These are phyloP conservation scores for Tetramorium alpestre DNA, from an alignment of 1,140 invertebrate genomes.

Conservation along the genomic window DNA sequence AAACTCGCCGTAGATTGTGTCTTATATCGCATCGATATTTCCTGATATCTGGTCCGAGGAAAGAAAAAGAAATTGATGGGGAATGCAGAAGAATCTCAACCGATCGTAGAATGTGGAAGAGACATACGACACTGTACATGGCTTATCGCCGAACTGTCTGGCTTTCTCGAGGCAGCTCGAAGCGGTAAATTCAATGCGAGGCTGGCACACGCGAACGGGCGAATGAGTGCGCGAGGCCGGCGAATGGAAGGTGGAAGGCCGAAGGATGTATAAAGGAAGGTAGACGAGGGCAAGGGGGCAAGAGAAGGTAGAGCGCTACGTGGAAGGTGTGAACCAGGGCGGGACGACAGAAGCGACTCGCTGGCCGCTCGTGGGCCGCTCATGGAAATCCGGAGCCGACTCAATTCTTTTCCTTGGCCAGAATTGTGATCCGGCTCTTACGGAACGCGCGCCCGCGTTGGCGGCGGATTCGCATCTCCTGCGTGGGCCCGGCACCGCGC, in stretches of 20 bases:
- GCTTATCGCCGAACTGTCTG: slow-evolving; percentile 65
- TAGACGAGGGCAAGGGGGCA: background rate
- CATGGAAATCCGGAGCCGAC: slow-evolving; percentile 66
- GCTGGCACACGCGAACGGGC: slow-evolving; percentile 15
- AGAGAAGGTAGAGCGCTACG: background rate
- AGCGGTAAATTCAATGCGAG: slow-evolving; percentile 70
- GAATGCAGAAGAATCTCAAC: slow-evolving; percentile 60
- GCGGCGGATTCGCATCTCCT: slow-evolving; percentile 50
- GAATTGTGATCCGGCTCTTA: slow-evolving; percentile 65
- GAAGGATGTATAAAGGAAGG: slow-evolving; percentile 43
- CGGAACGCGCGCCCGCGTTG: slow-evolving; percentile 55
- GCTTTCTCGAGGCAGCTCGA: slow-evolving; percentile 56
- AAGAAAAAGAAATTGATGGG: slow-evolving; percentile 63
- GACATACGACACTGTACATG: slow-evolving; percentile 38
- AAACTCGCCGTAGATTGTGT: slow-evolving; percentile 54
- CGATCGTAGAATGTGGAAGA: slow-evolving; percentile 45
- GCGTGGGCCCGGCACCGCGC: slow-evolving; percentile 52
- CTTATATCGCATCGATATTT: slow-evolving; percentile 18
- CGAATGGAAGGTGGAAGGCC: slow-evolving; percentile 46
- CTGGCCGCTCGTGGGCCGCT: slow-evolving; percentile 65
- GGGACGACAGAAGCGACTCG: slow-evolving; percentile 56
- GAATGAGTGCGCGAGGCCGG: slow-evolving; percentile 10
- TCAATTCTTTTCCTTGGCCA: slow-evolving; percentile 54
- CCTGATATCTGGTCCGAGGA: slow-evolving; percentile 44
- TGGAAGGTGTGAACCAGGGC: slow-evolving; percentile 31